Evolutionary conservation across 2,113 vertebrate genomes (phyloP).

Genomic region (Gnathonemus longibarbis): DNA sequence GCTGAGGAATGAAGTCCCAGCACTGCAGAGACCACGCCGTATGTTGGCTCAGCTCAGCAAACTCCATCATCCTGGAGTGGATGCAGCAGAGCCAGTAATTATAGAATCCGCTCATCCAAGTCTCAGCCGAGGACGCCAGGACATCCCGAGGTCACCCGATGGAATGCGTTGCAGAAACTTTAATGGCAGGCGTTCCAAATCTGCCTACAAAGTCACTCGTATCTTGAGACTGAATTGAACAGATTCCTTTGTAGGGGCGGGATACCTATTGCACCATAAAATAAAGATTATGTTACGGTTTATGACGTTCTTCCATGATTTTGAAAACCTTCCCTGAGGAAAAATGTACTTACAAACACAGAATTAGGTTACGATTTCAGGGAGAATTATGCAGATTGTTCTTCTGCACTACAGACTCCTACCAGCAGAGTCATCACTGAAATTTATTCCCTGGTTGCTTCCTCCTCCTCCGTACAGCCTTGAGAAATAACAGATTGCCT

Average conservation of each 20-base stretch:
- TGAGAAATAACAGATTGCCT: neutral
- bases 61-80: neutral
- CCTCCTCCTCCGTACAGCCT: neutral
- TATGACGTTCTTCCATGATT: neutral
- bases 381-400: neutral
- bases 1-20: neutral
- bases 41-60: neutral
- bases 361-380: neutral
- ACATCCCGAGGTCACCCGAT: neutral
- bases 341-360: neutral
- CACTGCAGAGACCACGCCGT: neutral
- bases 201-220: neutral
- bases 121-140: neutral
- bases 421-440: neutral
- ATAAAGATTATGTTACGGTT: neutral
- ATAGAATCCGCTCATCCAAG: neutral
- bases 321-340: neutral
- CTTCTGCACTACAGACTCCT: neutral
- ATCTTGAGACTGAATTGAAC: neutral
- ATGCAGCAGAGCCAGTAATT: neutral
- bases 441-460: neutral
- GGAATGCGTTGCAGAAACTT: neutral
- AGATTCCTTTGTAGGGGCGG: neutral
- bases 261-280: slow-evolving; percentile 21
- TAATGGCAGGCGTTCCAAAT: neutral